Percentiles rank a stretch among this genome's conserved stretches.
phyloP scores from a whole-genome alignment of 2,888 invertebrate species.

The Perithous albicinctus region DNA sequence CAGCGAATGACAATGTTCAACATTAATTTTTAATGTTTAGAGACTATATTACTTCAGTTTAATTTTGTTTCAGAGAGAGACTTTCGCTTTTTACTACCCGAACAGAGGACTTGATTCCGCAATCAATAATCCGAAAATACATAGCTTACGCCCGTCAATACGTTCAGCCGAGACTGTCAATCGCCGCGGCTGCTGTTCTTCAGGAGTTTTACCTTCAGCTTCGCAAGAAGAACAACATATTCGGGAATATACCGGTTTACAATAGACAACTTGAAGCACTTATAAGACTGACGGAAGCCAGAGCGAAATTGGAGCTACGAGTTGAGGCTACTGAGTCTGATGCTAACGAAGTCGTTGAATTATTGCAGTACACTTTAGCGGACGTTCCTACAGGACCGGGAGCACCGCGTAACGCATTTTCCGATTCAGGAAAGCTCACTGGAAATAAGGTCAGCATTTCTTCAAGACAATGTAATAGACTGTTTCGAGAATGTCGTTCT shows the following conservation, averaged over 20 bases:
- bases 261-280: constrained; percentile 95
- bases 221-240: constrained; percentile 88
- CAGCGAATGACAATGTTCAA: too few species aligned
- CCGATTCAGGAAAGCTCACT: constrained; percentile 85
- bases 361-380: constrained; percentile 89
- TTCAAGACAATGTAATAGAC: neutral
- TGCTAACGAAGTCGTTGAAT: constrained; percentile 94
- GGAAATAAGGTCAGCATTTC: constrained; percentile 81
- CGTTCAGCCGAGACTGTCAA: constrained; percentile 92
- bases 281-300: constrained; percentile 93
- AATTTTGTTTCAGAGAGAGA: constrained; percentile 70
- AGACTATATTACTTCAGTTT: too few species aligned
- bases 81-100: constrained; percentile 86
- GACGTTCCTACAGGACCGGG: constrained; percentile 67
- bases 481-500: too few species aligned
- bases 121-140: constrained; percentile 93
- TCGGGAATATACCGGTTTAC: constrained; percentile 91
- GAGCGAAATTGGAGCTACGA: constrained; percentile 94
- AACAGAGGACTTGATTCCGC: constrained; percentile 90
- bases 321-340: constrained; percentile 92
- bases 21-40: too few species aligned
- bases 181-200: constrained; percentile 89
- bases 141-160: constrained; percentile 96
- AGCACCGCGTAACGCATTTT: constrained; percentile 86
- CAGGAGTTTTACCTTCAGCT: constrained; percentile 93